Conservation (phyloP, 2,113 vertebrate species). For the Chamaea fasciata region DNA sequence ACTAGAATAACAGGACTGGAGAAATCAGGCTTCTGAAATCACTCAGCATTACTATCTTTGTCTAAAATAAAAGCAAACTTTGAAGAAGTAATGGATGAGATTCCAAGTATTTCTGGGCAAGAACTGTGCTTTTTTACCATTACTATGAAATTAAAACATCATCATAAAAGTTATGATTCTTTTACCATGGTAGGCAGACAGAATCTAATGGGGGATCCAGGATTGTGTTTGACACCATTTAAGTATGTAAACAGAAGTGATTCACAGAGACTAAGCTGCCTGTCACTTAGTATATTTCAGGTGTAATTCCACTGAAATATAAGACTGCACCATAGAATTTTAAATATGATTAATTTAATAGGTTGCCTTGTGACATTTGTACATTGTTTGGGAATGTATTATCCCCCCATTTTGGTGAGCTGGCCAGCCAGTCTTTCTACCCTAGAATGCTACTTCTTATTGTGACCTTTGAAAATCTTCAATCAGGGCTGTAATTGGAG, state of each 20-base stretch:
- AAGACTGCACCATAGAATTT: neutral
- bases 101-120: neutral
- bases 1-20: neutral
- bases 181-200: neutral
- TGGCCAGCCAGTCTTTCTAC: neutral
- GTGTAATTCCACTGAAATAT: neutral
- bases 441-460: neutral
- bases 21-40: neutral
- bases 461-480: slow-evolving; percentile 15
- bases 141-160: neutral
- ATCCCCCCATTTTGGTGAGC: neutral
- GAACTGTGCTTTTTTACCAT: neutral
- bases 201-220: neutral
- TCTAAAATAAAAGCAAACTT: neutral
- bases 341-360: neutral
- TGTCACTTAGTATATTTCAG: neutral
- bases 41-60: neutral
- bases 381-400: neutral
- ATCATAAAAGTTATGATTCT: accelerated
- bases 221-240: neutral
- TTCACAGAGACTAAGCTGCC: neutral
- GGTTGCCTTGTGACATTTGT: neutral
- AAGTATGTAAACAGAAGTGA: neutral
- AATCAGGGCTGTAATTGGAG: neutral
- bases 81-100: neutral